Evolutionary conservation across 2,797 vertebrate species (phyloP).

Genomic region (Hydrolagus colliei): DNA sequence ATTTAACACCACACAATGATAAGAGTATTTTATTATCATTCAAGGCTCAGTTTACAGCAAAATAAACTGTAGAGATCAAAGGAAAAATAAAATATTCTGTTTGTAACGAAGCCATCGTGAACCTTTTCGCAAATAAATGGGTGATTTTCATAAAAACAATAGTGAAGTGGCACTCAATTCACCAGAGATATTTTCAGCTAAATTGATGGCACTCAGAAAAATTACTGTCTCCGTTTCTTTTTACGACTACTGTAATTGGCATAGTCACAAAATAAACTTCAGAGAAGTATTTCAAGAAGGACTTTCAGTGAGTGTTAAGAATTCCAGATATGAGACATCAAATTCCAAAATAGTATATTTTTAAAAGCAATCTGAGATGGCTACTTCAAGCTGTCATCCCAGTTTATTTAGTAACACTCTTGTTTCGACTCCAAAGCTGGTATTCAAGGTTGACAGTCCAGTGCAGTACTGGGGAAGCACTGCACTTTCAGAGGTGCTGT

Average conservation of each 20-base stretch:
- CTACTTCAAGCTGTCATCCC: not conserved
- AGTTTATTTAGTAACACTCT: no score
- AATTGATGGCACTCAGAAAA: not conserved
- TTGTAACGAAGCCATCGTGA: conserved; percentile 3
- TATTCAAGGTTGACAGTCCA: no score
- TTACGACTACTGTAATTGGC: not conserved
- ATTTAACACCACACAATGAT: no score
- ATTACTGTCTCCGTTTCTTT: not conserved
- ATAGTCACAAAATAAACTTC: not conserved
- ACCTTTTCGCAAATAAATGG: not conserved
- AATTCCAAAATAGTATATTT: not conserved
- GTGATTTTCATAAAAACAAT: not conserved
- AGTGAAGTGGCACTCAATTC: not conserved
- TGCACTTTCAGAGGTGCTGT: no score
- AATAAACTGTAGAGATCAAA: no score
- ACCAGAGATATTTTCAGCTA: not conserved
- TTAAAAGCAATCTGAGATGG: not conserved
- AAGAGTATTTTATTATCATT: no score
- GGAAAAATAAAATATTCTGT: no score
- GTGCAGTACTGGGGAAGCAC: no score
- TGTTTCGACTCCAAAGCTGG: no score
- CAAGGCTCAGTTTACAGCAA: no score
- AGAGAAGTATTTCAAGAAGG: not conserved
- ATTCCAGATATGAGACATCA: not conserved
- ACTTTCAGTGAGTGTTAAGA: not conserved